Conservation (phyloP, 2,888 invertebrate species). For the Pterostichus niger region DNA sequence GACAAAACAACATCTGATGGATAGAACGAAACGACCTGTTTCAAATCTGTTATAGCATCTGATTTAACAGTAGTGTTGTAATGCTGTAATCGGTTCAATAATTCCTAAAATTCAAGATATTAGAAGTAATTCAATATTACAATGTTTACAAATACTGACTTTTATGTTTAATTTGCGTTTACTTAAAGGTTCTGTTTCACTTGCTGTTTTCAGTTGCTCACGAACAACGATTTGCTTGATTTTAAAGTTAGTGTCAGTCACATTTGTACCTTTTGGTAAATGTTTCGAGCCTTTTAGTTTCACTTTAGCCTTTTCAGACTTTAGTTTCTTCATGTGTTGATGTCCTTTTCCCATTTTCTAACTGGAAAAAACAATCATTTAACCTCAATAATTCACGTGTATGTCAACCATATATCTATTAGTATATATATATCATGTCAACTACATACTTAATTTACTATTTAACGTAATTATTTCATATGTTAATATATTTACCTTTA, state of each 20-base stretch:
- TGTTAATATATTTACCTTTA: too few species aligned
- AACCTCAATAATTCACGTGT: slow-evolving; percentile 51
- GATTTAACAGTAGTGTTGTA: slow-evolving; percentile 85
- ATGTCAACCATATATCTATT: background rate
- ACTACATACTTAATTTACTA: too few species aligned
- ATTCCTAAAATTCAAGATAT: slow-evolving; percentile 78
- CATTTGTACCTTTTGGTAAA: slow-evolving; percentile 92
- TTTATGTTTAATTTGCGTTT: slow-evolving; percentile 85
- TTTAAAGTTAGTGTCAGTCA: slow-evolving; percentile 94
- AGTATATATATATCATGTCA: too few species aligned
- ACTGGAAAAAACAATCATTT: background rate
- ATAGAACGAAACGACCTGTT: slow-evolving; percentile 79
- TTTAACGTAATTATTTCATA: too few species aligned
- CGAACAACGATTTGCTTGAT: slow-evolving; percentile 91
- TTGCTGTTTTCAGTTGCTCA: slow-evolving; percentile 84
- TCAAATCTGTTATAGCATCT: slow-evolving; percentile 83
- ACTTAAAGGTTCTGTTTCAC: slow-evolving; percentile 81
- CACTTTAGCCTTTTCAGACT: slow-evolving; percentile 92
- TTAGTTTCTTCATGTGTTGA: slow-evolving; percentile 86
- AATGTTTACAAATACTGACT: slow-evolving; percentile 74
- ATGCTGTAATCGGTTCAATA: slow-evolving; percentile 86
- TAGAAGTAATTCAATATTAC: slow-evolving; percentile 33
- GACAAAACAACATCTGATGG: slow-evolving; percentile 78
- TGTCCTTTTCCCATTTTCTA: slow-evolving; percentile 79
- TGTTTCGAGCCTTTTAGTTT: slow-evolving; percentile 88